Conservation (phyloP, 2,797 vertebrate species). For the Miichthys miiuy region DNA sequence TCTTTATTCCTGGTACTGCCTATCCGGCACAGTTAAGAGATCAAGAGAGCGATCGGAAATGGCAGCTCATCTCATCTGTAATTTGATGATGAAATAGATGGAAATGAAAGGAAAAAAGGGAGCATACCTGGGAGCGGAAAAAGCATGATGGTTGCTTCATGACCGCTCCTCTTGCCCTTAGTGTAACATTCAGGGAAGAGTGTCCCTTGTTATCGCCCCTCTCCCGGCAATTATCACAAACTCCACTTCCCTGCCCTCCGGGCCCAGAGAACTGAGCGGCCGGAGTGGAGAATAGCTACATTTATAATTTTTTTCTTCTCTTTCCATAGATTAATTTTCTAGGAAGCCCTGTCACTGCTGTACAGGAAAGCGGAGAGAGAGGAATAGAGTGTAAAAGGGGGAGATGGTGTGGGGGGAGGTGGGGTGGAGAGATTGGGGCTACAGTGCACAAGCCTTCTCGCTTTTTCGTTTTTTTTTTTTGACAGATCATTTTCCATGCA, state of each 20-base stretch:
- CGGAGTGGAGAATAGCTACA: slow-evolving; percentile 88
- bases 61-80: slow-evolving; percentile 81
- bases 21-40: slow-evolving; percentile 69
- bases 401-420: slow-evolving; percentile 11
- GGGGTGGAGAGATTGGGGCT: slow-evolving; percentile 82
- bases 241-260: slow-evolving; percentile 87
- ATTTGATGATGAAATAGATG: slow-evolving; percentile 82
- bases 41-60: slow-evolving; percentile 74
- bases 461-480: slow-evolving; percentile 79
- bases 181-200: slow-evolving; percentile 87
- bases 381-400: slow-evolving; percentile 68
- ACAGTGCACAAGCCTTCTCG: slow-evolving; percentile 82
- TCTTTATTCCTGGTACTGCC: slow-evolving; percentile 41
- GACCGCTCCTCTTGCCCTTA: slow-evolving; percentile 84
- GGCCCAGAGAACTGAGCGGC: slow-evolving; percentile 83
- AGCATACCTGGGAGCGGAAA: slow-evolving; percentile 77
- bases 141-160: slow-evolving; percentile 75
- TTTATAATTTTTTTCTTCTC: slow-evolving; percentile 88
- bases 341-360: slow-evolving; percentile 87
- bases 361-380: slow-evolving; percentile 78
- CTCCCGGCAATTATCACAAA: slow-evolving; percentile 88
- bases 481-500: slow-evolving; percentile 98
- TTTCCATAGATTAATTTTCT: slow-evolving; percentile 91
- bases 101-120: slow-evolving; percentile 64
- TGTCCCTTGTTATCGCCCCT: slow-evolving; percentile 85